Conservation (phyloP, 1,140 invertebrate species). For the Yoshiicerus persimilis region DNA sequence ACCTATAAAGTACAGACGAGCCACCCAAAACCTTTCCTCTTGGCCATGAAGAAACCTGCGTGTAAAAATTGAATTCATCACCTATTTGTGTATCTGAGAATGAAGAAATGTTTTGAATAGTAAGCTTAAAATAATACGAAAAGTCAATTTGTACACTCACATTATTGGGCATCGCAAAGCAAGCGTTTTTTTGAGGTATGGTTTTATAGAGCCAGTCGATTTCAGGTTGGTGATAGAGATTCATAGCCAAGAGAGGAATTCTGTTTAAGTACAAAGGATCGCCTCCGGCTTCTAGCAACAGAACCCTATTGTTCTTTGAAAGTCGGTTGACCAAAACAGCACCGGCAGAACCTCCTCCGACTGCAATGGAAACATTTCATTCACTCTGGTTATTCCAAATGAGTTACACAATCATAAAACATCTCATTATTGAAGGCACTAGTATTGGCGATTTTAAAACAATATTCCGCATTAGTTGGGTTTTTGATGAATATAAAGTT, state of each 20-base stretch:
- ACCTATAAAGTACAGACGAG: not conserved
- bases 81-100: too few species aligned
- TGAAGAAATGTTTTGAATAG: too few species aligned
- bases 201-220: slow-evolving; percentile 28
- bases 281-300: slow-evolving; percentile 63
- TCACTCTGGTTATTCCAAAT: too few species aligned
- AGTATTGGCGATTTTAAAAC: too few species aligned
- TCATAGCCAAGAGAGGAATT: slow-evolving; percentile 20
- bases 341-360: slow-evolving; percentile 63
- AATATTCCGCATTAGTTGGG: too few species aligned
- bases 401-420: too few species aligned
- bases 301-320: slow-evolving; percentile 57
- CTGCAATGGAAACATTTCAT: too few species aligned
- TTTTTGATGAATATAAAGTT: too few species aligned
- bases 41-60: not conserved
- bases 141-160: not conserved
- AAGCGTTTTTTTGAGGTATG: slow-evolving; percentile 30
- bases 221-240: slow-evolving; percentile 11
- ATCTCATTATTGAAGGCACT: too few species aligned
- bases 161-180: slow-evolving; percentile 11
- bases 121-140: too few species aligned
- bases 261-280: slow-evolving; percentile 29
- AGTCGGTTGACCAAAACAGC: slow-evolving; percentile 62
- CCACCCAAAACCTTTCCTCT: not conserved
- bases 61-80: too few species aligned